phyloP scores from a whole-genome alignment of 2,888 invertebrate genomes.

The Euplagia quadripunctaria region DNA sequence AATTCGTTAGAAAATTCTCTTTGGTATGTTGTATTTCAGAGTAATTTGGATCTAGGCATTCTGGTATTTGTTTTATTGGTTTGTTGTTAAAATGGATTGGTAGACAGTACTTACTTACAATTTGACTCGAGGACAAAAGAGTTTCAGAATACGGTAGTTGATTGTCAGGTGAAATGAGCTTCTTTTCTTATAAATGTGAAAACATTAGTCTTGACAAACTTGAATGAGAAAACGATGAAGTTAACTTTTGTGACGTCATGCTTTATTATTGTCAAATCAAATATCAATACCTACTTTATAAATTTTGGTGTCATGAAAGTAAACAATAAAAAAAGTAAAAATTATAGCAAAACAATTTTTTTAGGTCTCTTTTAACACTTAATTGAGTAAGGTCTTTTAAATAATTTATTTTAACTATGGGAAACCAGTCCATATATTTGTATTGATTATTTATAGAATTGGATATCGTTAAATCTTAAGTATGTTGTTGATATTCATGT shows the following conservation, averaged over 20 bases:
- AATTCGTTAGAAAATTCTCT: neutral
- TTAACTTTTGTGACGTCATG: no score
- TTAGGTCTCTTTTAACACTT: no score
- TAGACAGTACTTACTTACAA: neutral
- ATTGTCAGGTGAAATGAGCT: neutral
- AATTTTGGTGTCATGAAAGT: no score
- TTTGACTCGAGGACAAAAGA: neutral
- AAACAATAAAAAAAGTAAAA: no score
- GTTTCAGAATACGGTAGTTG: neutral
- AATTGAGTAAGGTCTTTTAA: no score
- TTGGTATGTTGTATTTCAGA: no score
- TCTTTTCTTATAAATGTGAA: neutral
- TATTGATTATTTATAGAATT: neutral
- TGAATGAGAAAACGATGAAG: neutral
- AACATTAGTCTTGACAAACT: neutral
- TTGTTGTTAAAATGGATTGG: neutral
- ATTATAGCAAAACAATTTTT: no score
- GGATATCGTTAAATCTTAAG: constrained; percentile 2
- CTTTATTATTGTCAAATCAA: no score
- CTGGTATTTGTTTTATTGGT: neutral
- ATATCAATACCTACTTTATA: no score
- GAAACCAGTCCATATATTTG: neutral
- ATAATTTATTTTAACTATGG: neutral
- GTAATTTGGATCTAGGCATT: no score
- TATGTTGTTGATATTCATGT: constrained; percentile 27